phyloP scores from a whole-genome alignment of 2,888 invertebrate species.

The Oeneis ivallda region DNA sequence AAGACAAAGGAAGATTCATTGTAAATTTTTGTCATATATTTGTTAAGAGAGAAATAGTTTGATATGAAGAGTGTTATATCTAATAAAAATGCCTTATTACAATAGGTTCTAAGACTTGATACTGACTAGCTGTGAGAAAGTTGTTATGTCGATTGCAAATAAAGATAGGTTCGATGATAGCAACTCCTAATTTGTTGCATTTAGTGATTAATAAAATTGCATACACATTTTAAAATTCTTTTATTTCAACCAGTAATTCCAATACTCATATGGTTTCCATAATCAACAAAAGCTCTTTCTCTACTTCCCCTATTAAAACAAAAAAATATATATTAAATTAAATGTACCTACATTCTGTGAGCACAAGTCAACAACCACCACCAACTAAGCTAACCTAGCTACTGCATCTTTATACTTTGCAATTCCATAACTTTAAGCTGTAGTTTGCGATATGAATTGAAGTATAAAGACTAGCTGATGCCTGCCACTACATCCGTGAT shows the following conservation, averaged over 20 bases:
- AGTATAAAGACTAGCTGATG: no score
- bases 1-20: conserved; percentile 62
- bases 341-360: background rate
- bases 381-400: no score
- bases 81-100: conserved; percentile 79
- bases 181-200: conserved; percentile 80
- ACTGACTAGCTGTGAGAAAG: conserved; percentile 72
- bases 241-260: conserved; percentile 24
- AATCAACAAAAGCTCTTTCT: background rate
- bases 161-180: conserved; percentile 61
- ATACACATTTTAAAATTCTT: conserved; percentile 68
- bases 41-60: conserved; percentile 76
- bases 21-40: conserved; percentile 63
- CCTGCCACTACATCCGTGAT: no score
- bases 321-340: background rate
- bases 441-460: no score
- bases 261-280: conserved; percentile 3
- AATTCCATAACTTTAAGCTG: no score
- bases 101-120: conserved; percentile 79
- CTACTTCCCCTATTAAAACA: conserved; percentile 12
- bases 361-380: no score
- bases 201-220: conserved; percentile 81
- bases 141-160: conserved; percentile 67
- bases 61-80: conserved; percentile 78
- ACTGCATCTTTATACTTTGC: no score